Conservation (phyloP, 2,888 invertebrate genomes). For the Tipula lateralis region DNA sequence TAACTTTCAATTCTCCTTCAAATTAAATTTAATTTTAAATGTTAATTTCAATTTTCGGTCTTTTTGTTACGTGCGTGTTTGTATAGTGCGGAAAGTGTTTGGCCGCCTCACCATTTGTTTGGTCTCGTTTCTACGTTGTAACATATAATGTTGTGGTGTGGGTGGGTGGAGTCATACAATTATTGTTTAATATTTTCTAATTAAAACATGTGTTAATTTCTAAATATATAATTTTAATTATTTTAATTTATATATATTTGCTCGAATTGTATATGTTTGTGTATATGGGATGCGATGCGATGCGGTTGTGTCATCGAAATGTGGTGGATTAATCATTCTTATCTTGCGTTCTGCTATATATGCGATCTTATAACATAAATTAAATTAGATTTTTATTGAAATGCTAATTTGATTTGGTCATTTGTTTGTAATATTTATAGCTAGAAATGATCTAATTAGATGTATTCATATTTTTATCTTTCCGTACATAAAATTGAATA, state of each 20-base stretch:
- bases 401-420: not conserved
- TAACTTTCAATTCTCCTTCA: not conserved
- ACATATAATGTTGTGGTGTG: not conserved
- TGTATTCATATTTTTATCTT: too few species aligned
- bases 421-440: too few species aligned
- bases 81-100: not conserved
- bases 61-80: not conserved
- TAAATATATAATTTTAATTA: not conserved
- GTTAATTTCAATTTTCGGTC: not conserved
- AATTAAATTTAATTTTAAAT: not conserved
- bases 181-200: not conserved
- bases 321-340: constrained; percentile 8
- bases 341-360: not conserved
- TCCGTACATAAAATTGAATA: too few species aligned
- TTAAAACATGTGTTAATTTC: constrained; percentile 7
- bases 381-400: not conserved
- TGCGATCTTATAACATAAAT: too few species aligned
- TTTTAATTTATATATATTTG: constrained; percentile 2
- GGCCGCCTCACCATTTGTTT: not conserved
- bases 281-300: not conserved
- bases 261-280: not conserved
- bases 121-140: too few species aligned
- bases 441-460: too few species aligned
- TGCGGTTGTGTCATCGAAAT: not conserved
- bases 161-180: not conserved